Conservation (phyloP, 2,888 invertebrate genomes). For the Autographa pulchrina region DNA sequence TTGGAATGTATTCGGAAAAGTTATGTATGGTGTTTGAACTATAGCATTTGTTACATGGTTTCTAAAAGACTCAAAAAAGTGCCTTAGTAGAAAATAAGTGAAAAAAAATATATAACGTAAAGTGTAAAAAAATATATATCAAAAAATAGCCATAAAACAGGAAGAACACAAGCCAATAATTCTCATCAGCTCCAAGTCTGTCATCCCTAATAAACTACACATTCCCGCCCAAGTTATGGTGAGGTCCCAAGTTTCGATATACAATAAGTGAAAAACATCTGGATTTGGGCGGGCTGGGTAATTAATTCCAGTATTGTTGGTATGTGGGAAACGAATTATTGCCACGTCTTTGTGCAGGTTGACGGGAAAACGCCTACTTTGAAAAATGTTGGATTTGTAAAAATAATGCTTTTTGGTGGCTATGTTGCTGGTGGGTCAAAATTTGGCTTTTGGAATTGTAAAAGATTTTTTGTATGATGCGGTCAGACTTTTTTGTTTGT, state of each 20-base stretch:
- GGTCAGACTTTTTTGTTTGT: no score
- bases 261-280: slow-evolving; percentile 57
- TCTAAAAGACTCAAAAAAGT: no score
- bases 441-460: background rate
- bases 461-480: no score
- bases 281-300: slow-evolving; percentile 69
- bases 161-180: background rate
- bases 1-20: no score
- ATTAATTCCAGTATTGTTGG: slow-evolving; percentile 76
- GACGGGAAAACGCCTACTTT: slow-evolving; percentile 55
- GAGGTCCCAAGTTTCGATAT: slow-evolving; percentile 42
- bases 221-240: slow-evolving; percentile 12
- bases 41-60: no score
- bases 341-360: slow-evolving; percentile 53
- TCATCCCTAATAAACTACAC: background rate
- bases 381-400: slow-evolving; percentile 49
- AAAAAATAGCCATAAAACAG: no score
- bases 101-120: no score
- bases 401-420: background rate
- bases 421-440: background rate
- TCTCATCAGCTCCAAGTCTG: background rate
- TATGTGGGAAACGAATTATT: slow-evolving; percentile 54
- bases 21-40: no score
- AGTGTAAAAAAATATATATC: no score
- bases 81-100: no score